Percentiles rank a stretch among this genome's conserved stretches.
Conservation (phyloP, 2,797 vertebrate genomes). For the Manis crassicaudata region DNA sequence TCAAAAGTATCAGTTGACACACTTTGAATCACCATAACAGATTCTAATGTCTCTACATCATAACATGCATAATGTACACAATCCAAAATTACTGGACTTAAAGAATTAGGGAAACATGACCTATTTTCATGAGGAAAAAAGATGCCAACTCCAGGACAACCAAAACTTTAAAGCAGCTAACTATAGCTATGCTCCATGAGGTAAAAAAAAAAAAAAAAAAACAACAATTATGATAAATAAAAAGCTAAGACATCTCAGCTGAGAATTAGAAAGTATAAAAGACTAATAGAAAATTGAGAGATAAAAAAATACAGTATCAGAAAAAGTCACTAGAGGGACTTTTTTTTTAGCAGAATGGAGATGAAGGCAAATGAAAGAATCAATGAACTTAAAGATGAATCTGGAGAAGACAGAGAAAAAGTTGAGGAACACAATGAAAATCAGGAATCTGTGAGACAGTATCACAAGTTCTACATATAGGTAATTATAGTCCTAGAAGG, state of each 20-base stretch:
- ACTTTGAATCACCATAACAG: not conserved
- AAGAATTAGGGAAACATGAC: not conserved
- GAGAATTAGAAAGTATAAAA: constrained; percentile 18
- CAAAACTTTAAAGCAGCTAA: not conserved
- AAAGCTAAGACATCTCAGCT: not conserved
- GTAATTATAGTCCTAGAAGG: not conserved
- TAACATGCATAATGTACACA: not conserved
- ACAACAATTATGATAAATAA: not conserved
- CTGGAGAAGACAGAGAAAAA: not conserved
- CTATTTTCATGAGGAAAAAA: not conserved
- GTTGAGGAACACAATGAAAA: not conserved
- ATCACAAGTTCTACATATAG: not conserved
- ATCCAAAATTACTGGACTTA: not conserved
- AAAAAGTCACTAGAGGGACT: not conserved
- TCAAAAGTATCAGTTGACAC: not conserved
- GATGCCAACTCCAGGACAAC: not conserved
- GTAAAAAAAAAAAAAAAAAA: constrained; percentile 21
- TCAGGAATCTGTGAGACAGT: not conserved
- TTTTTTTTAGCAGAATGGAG: not conserved
- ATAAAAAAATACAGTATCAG: not conserved
- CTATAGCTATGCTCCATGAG: not conserved
- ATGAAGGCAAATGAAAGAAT: not conserved
- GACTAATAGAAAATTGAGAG: not conserved
- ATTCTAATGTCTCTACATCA: not conserved
- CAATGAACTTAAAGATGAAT: constrained; percentile 16